Evolutionary conservation across 2,888 invertebrate species (phyloP).

Genomic region (Platynereis dumerilii): DNA sequence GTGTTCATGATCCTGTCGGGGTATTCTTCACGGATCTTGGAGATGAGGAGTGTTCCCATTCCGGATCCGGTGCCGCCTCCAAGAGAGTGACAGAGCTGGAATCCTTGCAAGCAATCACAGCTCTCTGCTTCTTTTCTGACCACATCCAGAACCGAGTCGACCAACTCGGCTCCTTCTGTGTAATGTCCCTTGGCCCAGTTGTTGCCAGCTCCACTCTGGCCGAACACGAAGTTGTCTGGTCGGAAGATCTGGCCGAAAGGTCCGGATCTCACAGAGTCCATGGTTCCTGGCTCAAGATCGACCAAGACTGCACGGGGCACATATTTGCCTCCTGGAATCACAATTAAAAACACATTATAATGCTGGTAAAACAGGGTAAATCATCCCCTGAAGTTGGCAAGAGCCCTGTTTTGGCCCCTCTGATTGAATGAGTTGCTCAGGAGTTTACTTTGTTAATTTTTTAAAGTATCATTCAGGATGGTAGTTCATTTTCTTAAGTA

Average conservation of each 20-base stretch:
- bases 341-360: background rate
- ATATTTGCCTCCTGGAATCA: conserved; percentile 83
- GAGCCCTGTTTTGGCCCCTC: no score
- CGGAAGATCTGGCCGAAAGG: conserved; percentile 17
- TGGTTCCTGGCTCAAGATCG: conserved; percentile 94
- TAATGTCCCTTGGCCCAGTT: conserved; percentile 21
- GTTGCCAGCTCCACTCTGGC: conserved; percentile 18
- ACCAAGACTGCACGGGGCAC: conserved; percentile 92
- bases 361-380: no score
- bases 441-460: no score
- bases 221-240: conserved; percentile 20
- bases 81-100: conserved; percentile 69
- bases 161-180: conserved; percentile 68
- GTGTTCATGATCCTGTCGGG: conserved; percentile 99
- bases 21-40: conserved; percentile 96
- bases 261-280: conserved; percentile 82
- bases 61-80: conserved; percentile 90
- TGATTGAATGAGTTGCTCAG: no score
- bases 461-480: no score
- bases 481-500: no score
- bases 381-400: no score
- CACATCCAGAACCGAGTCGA: conserved; percentile 61
- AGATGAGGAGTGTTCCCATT: conserved; percentile 88
- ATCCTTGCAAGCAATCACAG: conserved; percentile 61
- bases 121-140: conserved; percentile 59